phyloP scores from a whole-genome alignment of 2,797 vertebrate species.

The Tiaroga cobitis region DNA sequence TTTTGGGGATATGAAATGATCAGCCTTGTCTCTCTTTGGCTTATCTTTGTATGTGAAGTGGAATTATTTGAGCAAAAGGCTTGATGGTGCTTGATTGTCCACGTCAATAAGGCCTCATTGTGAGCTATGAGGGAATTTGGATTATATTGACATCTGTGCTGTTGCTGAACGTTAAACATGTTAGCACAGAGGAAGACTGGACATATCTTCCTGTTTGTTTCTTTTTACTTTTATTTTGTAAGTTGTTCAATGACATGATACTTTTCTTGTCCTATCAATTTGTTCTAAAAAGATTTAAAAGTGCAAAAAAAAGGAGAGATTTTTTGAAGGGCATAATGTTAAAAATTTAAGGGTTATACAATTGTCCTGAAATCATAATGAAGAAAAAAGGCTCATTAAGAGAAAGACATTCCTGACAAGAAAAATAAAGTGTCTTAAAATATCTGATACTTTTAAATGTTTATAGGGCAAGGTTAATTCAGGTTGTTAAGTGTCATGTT shows the following conservation, averaged over 20 bases:
- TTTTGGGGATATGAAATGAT: conserved; percentile 40
- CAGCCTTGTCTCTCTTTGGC: conserved; percentile 11
- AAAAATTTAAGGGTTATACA: background rate
- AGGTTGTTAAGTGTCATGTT: background rate
- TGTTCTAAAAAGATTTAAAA: background rate
- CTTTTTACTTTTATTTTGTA: background rate
- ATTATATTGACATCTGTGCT: conserved; percentile 5
- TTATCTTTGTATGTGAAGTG: conserved; percentile 36
- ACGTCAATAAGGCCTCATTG: conserved; percentile 10
- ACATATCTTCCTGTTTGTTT: background rate
- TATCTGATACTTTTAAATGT: background rate
- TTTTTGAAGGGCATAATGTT: background rate
- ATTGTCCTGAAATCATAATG: background rate
- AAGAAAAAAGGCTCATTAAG: background rate
- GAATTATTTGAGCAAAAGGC: conserved; percentile 26
- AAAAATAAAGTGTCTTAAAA: background rate
- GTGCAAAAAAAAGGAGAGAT: background rate
- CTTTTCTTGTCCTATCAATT: background rate
- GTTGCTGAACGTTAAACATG: conserved; percentile 25
- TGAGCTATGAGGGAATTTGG: conserved; percentile 25
- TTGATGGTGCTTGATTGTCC: conserved; percentile 28
- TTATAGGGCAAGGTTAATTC: background rate
- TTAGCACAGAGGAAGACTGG: conserved; percentile 4
- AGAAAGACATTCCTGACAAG: background rate
- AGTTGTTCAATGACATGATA: background rate